phyloP scores from a whole-genome alignment of 2,113 vertebrate genomes.

The Dunckerocampus dactyliophorus region DNA sequence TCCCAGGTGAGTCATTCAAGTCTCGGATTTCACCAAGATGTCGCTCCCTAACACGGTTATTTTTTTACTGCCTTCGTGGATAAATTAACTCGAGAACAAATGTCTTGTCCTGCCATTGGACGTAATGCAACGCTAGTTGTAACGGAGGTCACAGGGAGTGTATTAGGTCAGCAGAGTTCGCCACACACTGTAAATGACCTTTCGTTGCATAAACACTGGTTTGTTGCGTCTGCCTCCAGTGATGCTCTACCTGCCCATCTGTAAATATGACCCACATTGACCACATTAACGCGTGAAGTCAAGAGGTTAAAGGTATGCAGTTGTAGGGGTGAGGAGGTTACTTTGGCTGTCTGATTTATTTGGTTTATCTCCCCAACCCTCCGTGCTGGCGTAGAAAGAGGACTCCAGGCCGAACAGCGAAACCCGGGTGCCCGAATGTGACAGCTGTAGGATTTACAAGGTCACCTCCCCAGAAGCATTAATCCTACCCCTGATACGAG shows the following conservation, averaged over 20 bases:
- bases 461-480: constrained; percentile 66
- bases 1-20: constrained; percentile 84
- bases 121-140: constrained; percentile 21
- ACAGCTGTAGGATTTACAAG: constrained; percentile 68
- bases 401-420: constrained; percentile 41
- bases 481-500: constrained; percentile 68
- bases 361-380: constrained; percentile 55
- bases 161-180: constrained; percentile 51
- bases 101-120: neutral
- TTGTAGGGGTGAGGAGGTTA: constrained; percentile 51
- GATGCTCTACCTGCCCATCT: constrained; percentile 56
- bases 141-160: constrained; percentile 52
- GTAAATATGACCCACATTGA: constrained; percentile 62
- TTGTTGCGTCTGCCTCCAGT: constrained; percentile 58
- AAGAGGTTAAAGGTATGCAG: constrained; percentile 57
- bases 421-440: constrained; percentile 49
- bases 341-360: constrained; percentile 61
- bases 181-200: constrained; percentile 56
- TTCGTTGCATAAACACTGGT: constrained; percentile 54
- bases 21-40: constrained; percentile 3
- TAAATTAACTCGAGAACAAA: constrained; percentile 4
- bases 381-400: constrained; percentile 21
- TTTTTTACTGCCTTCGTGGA: constrained; percentile 4
- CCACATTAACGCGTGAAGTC: constrained; percentile 62
- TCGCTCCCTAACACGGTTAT: neutral